Conservation (phyloP, 2,113 vertebrate genomes). For the Mesitornis unicolor region DNA sequence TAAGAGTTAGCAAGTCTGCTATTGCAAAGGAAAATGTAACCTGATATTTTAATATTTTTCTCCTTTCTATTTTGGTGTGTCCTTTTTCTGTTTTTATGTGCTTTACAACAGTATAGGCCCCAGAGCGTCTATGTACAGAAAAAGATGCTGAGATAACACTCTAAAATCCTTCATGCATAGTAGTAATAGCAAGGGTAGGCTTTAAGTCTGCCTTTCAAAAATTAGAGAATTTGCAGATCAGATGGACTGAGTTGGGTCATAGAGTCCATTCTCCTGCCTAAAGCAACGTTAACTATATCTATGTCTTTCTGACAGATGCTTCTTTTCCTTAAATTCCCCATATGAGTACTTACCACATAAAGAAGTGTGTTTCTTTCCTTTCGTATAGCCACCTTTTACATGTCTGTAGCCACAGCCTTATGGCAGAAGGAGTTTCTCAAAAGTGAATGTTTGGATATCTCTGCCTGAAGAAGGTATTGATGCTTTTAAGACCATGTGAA, state of each 20-base stretch:
- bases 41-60: not conserved
- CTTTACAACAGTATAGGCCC: not conserved
- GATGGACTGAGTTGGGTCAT: not conserved
- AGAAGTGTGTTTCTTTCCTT: not conserved
- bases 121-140: not conserved
- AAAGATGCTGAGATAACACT: not conserved
- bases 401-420: not conserved
- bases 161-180: not conserved
- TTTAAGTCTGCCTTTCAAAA: not conserved
- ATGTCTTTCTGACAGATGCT: not conserved
- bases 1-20: not conserved
- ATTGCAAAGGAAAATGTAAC: not conserved
- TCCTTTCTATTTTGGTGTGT: not conserved
- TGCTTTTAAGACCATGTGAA: not conserved
- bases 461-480: not conserved
- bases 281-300: not conserved
- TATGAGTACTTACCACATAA: not conserved
- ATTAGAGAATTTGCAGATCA: not conserved
- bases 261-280: not conserved
- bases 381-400: not conserved
- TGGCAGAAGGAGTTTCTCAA: not conserved
- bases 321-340: not conserved
- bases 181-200: not conserved
- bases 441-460: not conserved
- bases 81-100: not conserved